Conservation (phyloP, 2,797 vertebrate genomes). For the Jordanella pulchra region DNA sequence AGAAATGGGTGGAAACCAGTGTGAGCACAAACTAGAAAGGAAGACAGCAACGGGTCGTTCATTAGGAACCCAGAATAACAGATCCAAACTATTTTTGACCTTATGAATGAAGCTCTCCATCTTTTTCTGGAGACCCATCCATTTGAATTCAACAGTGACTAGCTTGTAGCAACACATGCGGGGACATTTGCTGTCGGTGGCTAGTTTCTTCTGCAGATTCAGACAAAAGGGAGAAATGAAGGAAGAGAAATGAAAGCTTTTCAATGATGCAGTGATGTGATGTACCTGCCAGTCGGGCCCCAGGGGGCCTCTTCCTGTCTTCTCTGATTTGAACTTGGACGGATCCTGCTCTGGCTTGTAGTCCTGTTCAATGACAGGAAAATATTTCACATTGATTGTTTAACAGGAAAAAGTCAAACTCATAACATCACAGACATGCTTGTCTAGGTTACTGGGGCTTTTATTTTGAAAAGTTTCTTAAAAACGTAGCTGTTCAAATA, state of each 20-base stretch:
- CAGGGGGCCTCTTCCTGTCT: constrained; percentile 91
- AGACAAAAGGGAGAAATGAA: constrained; percentile 10
- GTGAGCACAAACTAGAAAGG: not conserved
- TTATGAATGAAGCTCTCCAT: constrained; percentile 90
- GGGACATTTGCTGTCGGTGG: constrained; percentile 84
- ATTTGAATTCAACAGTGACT: constrained; percentile 92
- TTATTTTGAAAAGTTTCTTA: too few species aligned
- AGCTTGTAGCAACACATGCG: constrained; percentile 99
- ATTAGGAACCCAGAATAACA: not conserved
- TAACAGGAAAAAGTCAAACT: not conserved
- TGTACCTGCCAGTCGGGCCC: constrained; percentile 89
- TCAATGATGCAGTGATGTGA: not conserved
- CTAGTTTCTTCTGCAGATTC: constrained; percentile 85
- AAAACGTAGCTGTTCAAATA: too few species aligned
- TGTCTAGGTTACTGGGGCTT: too few species aligned
- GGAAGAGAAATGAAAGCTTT: not conserved
- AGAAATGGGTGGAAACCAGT: not conserved
- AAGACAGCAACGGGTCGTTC: not conserved
- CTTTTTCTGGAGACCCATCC: constrained; percentile 85
- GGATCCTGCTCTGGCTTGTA: constrained; percentile 94
- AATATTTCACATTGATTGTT: not conserved
- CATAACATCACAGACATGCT: not conserved
- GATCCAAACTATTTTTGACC: constrained; percentile 65
- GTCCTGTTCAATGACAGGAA: constrained; percentile 78
- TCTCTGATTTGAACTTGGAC: constrained; percentile 87